Conservation (phyloP, 2,113 vertebrate genomes). For the Semnornis frantzii region DNA sequence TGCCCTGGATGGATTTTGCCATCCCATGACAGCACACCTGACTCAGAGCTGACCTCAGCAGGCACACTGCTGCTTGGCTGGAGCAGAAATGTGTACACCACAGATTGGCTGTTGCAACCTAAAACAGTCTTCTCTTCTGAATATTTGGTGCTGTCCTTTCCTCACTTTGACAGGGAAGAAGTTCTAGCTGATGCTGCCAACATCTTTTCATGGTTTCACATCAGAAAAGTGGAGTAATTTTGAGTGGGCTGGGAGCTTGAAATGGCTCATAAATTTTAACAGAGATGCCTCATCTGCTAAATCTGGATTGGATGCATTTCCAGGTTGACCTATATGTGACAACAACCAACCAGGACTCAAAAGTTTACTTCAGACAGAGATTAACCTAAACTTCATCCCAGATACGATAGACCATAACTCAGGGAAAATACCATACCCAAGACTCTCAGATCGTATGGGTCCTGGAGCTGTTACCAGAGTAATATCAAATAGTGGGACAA, state of each 20-base stretch:
- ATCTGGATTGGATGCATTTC: neutral
- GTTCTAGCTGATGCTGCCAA: neutral
- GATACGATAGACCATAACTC: neutral
- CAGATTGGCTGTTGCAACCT: neutral
- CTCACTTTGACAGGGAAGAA: neutral
- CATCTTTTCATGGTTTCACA: neutral
- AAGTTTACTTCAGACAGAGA: neutral
- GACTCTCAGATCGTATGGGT: neutral
- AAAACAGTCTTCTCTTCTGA: neutral
- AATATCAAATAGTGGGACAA: rapidly evolving
- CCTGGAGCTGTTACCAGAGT: neutral
- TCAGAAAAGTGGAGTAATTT: neutral
- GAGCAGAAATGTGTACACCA: neutral
- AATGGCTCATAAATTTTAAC: neutral
- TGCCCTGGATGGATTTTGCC: neutral
- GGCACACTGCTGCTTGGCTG: neutral
- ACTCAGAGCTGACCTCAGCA: neutral
- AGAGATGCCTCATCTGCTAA: neutral
- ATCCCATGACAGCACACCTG: neutral
- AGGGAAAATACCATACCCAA: neutral
- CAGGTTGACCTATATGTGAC: neutral
- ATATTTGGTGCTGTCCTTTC: neutral
- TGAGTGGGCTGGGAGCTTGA: neutral
- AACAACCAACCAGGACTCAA: neutral
- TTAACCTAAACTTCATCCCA: neutral